These are phyloP conservation scores for Stratiomys singularior DNA, from an alignment of 2,888 invertebrate genomes.

Conservation along the genomic window DNA sequence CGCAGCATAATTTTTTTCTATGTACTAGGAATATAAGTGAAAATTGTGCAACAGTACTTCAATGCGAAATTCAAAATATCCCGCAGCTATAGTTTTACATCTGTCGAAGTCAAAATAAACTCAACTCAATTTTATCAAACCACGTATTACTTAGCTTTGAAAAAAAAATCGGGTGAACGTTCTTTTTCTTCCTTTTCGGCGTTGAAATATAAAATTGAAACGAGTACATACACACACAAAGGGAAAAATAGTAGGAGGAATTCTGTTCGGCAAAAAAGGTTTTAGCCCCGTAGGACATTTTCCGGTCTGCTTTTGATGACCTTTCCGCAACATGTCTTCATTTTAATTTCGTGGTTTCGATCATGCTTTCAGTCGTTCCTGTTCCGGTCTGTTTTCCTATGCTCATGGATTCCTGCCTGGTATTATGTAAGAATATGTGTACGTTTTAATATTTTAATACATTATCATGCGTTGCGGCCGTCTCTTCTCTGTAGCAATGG, in stretches of 20 bases:
- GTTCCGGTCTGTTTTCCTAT: neutral
- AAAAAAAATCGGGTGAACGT: too few relatives aligned
- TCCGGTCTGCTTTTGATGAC: conserved; percentile 11
- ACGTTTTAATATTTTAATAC: neutral
- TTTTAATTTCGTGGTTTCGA: conserved; percentile 8
- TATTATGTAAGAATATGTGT: neutral
- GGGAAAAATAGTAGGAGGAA: neutral
- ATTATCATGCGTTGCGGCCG: neutral
- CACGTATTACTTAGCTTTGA: too few relatives aligned
- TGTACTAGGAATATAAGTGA: too few relatives aligned
- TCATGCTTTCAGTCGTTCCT: neutral
- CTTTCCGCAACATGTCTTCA: neutral
- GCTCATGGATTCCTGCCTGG: too few relatives aligned
- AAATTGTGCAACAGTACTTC: too few relatives aligned
- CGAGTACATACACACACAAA: neutral
- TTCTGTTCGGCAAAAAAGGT: neutral
- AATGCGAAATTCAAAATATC: too few relatives aligned
- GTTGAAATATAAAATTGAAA: too few relatives aligned
- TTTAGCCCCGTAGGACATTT: neutral
- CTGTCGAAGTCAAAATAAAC: too few relatives aligned
- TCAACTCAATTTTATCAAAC: too few relatives aligned
- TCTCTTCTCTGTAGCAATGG: neutral
- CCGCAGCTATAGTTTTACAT: too few relatives aligned
- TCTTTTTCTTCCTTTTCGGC: too few relatives aligned
- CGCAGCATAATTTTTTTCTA: too few relatives aligned